Evolutionary conservation across 2,113 vertebrate genomes (phyloP).

Genomic region (Megalops atlanticus): DNA sequence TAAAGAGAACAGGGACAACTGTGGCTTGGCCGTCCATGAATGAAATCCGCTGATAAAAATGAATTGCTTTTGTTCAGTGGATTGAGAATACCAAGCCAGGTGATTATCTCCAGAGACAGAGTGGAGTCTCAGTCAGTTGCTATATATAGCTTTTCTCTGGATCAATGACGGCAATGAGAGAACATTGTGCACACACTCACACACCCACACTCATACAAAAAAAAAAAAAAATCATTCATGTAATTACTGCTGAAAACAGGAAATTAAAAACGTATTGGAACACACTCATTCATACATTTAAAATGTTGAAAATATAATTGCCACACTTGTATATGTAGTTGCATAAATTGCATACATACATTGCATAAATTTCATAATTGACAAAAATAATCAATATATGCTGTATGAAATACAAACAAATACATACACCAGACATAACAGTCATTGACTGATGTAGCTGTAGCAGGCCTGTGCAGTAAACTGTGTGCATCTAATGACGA

Average conservation of each 20-base stretch:
- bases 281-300: too few relatives aligned
- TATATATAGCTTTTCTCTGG: background rate
- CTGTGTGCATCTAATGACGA: too few relatives aligned
- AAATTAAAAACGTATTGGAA: background rate
- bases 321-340: too few relatives aligned
- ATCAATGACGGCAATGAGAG: background rate
- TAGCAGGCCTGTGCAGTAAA: too few relatives aligned
- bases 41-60: slow-evolving; percentile 3
- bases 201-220: background rate
- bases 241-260: too few relatives aligned
- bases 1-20: background rate
- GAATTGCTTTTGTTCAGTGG: background rate
- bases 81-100: background rate
- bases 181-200: background rate
- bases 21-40: background rate
- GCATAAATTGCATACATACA: too few relatives aligned
- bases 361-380: too few relatives aligned
- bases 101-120: background rate
- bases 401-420: too few relatives aligned
- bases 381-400: too few relatives aligned
- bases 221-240: background rate
- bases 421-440: too few relatives aligned
- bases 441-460: too few relatives aligned
- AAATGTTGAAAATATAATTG: too few relatives aligned
- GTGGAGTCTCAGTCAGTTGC: background rate